These are phyloP conservation scores for Premnoplex brunnescens DNA, from an alignment of 2,797 vertebrate species.

Conservation along the genomic window DNA sequence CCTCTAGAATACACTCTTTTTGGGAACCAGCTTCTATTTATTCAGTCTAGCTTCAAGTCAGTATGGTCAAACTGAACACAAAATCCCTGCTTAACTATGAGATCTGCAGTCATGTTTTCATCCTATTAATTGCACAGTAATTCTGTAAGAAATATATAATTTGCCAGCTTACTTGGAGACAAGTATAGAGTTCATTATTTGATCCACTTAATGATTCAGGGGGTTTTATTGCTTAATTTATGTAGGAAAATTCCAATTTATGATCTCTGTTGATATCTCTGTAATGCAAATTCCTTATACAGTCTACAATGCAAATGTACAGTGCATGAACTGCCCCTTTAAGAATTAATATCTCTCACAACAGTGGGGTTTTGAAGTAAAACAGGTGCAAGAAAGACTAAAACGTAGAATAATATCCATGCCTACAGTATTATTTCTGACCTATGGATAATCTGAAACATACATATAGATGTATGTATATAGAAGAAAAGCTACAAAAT, in stretches of 20 bases:
- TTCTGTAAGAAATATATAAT: background rate
- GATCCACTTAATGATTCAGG: background rate
- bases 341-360: background rate
- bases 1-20: background rate
- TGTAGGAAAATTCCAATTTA: background rate
- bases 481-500: background rate
- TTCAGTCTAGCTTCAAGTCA: background rate
- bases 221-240: background rate
- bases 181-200: background rate
- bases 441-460: background rate
- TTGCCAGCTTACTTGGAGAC: background rate
- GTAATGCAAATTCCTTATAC: background rate
- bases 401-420: background rate
- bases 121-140: background rate
- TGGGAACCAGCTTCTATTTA: background rate
- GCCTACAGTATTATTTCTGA: background rate
- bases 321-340: background rate
- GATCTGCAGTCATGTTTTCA: background rate
- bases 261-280: background rate
- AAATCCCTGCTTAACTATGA: background rate
- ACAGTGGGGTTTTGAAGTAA: background rate
- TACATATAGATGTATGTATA: background rate
- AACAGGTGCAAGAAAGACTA: background rate
- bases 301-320: background rate
- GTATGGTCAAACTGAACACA: background rate